Evolutionary conservation across 2,888 invertebrate genomes (phyloP), one percentile per base, ranked within the genome.

Genomic region (Diachrysia chrysitis): DNA sequence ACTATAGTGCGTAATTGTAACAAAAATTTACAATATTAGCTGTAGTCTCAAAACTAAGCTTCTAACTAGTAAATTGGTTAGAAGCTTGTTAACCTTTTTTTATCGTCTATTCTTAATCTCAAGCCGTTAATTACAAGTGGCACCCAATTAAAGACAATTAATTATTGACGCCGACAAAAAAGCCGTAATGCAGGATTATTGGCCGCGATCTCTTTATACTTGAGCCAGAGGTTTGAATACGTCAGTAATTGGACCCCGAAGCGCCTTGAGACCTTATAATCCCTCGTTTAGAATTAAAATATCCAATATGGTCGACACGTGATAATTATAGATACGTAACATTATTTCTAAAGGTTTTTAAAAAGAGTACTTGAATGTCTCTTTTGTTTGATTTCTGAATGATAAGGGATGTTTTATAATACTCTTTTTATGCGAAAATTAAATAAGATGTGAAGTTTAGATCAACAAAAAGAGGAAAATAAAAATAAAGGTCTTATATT

Each of bases 251-350:
- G 82, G 84, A 83, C 73, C 78, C 75, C 66, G 73, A 79, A 81
- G 73, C 79, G 76, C 81, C 83, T 85, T 78, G 81, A 85, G 85
- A 83, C 79, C 81, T 79, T 80, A 81, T 73, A 85, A 87, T 86
- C 82, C 79, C 80, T 76, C 76, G 82, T 83, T 83, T 81, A 64
- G 75, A 85, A 87, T 85, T 87, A 86, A 87, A 88, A 88, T 85
- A 81, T 78, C 80, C 66, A 61, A 75, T 71, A 75, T 69, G 66
- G 74, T 56, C 53, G 55, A 32, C 76, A 77, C 69, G 79, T 76
- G 79, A 78, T 78, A 76, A 81, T 83, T 77, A 75, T 63, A 73
- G 58, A 58, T 68, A 66, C 61, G 37, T 64, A 62, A 74, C 69
- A 64, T 55, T 71, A 74, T 78, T 73, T 29, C 53, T 21, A 32